phyloP scores from a whole-genome alignment of 2,888 invertebrate species.

The Rhyacophila evoluta region DNA sequence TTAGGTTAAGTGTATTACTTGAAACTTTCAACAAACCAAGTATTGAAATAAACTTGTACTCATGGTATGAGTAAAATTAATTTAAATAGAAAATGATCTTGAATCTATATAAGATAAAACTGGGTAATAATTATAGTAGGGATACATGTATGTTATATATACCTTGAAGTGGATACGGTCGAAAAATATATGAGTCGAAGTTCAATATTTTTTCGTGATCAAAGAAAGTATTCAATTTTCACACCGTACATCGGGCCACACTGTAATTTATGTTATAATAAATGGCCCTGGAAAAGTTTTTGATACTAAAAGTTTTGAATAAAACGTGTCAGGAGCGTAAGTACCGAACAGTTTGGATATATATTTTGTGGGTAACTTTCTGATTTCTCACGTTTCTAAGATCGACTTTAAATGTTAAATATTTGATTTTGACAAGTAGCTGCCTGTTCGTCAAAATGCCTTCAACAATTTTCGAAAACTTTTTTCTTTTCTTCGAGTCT shows the following conservation, averaged over 20 bases:
- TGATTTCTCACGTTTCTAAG: slow-evolving; percentile 1
- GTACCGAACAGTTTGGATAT: neutral
- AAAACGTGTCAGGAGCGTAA: neutral
- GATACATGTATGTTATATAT: too few species aligned
- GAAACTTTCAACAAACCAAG: too few species aligned
- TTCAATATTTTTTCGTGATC: too few species aligned
- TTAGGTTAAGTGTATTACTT: too few species aligned
- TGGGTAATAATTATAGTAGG: too few species aligned
- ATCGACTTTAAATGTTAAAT: slow-evolving; percentile 24
- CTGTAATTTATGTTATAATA: slow-evolving; percentile 19
- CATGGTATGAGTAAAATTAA: too few species aligned
- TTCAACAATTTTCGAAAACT: neutral
- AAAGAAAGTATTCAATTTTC: too few species aligned
- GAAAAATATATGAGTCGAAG: too few species aligned
- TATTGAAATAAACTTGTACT: too few species aligned
- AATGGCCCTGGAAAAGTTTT: neutral
- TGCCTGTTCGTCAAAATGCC: neutral
- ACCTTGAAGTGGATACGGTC: too few species aligned
- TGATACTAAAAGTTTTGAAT: slow-evolving; percentile 22
- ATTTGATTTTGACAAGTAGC: slow-evolving; percentile 24
- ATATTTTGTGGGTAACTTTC: neutral
- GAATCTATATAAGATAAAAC: too few species aligned
- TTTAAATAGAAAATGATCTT: too few species aligned
- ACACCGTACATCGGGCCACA: neutral
- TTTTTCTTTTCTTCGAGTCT: neutral